These are phyloP conservation scores for Drosophila albomicans DNA, from an alignment of 1,140 invertebrate species.

Conservation along the genomic window DNA sequence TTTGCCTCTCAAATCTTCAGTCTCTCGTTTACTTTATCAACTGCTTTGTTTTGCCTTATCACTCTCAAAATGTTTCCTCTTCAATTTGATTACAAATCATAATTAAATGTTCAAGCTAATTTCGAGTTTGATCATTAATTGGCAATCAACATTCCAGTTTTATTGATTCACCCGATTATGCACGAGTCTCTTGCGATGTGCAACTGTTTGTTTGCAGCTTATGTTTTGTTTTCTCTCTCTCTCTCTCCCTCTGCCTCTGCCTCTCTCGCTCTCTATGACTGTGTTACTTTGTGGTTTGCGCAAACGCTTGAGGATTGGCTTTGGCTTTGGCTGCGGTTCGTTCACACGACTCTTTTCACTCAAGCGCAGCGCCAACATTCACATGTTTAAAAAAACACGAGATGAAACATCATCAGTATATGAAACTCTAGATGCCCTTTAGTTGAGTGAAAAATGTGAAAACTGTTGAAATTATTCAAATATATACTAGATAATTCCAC, in stretches of 20 bases:
- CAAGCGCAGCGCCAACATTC: constrained; percentile 65
- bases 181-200: not conserved
- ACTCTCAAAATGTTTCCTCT: not conserved
- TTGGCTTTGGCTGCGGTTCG: constrained; percentile 48
- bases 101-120: not conserved
- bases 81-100: not conserved
- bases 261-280: too few species aligned
- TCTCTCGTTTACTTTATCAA: too few species aligned
- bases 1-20: not conserved
- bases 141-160: constrained; percentile 14
- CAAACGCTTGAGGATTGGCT: constrained; percentile 14
- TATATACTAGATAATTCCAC: too few species aligned
- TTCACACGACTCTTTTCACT: constrained; percentile 69
- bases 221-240: not conserved
- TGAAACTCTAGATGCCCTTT: not conserved
- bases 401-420: constrained; percentile 22
- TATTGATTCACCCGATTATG: constrained; percentile 16
- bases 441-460: too few species aligned
- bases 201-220: constrained; percentile 11
- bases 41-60: not conserved
- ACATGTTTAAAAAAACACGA: constrained; percentile 47
- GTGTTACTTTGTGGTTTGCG: not conserved
- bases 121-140: constrained; percentile 5
- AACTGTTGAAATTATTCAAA: too few species aligned
- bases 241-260: too few species aligned